Evolutionary conservation across 2,797 vertebrate species (phyloP), one percentile per base, ranked within the genome.

Genomic region (Lateolabrax maculatus): DNA sequence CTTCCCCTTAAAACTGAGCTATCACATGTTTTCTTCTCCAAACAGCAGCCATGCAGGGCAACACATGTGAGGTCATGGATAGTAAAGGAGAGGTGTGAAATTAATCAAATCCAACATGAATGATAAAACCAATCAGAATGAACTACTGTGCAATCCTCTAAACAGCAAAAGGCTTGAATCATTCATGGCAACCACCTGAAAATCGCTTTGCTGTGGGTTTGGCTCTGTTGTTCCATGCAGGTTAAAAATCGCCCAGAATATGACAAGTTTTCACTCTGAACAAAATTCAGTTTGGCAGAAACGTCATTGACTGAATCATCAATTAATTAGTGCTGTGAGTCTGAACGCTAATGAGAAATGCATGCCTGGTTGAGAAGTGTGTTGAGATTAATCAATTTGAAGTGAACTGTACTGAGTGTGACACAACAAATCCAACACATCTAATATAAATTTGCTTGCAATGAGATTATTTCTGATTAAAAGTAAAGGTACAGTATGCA

Each of bases 201-300:
- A 79, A 74, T 34, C n/a, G 15, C 43, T 74, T 84, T 67, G 23
- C 44, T 0, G 3, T 43, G 44, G 37, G 16, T 58, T 21, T 4
- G n/a, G 57, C 60, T 78, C 72, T 77, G 53, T 72, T 77, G 56
- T 73, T 62, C 29, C 46, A 53, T 2, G 5, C 53, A 48, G 75
- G 36, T 73, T 79, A 58, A 78, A 61, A 80, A 49, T 52, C 65
- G 61, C 57, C 43, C 41, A 53, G 25, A 78, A 71, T 67, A 46
- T 84, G 89, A 89, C 86, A 85, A 51, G 61, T 70, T 19, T 61
- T 79, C 61, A 49, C 55, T 63, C 16, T 62, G 67, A 83, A 63
- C 66, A 56, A 84, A 85, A 93, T 78, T 64, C 56, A 85, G 27
- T 81, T 91, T 80, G 90, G 49, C 88, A 86, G 83, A 79, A 81